Conservation (phyloP, 2,888 invertebrate genomes). For the Athetis lepigone region DNA sequence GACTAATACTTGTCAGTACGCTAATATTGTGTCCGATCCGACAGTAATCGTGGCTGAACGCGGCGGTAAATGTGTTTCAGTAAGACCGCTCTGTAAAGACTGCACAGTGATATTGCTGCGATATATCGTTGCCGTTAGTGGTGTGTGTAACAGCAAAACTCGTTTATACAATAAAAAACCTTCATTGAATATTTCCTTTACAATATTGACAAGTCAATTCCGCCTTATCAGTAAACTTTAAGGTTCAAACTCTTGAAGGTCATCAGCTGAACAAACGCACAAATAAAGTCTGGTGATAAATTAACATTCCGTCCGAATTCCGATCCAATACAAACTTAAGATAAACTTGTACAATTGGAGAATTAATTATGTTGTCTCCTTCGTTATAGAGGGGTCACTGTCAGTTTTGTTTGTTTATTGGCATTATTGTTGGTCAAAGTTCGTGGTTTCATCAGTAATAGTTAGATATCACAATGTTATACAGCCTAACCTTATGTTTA, state of each 20-base stretch:
- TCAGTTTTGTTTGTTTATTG: not conserved
- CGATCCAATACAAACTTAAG: slow-evolving; percentile 21
- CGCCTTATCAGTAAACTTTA: not conserved
- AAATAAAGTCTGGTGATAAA: slow-evolving; percentile 25
- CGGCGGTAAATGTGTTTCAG: too few species aligned
- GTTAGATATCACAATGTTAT: too few species aligned
- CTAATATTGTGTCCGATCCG: too few species aligned
- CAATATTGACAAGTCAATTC: not conserved
- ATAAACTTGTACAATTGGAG: slow-evolving; percentile 14
- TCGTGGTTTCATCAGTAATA: not conserved
- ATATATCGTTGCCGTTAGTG: too few species aligned
- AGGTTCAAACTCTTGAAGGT: not conserved
- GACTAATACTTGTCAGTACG: too few species aligned
- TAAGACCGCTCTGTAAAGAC: too few species aligned
- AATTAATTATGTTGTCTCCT: slow-evolving; percentile 8
- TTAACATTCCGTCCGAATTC: slow-evolving; percentile 1
- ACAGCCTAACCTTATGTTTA: too few species aligned
- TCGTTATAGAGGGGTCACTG: not conserved
- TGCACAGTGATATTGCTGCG: too few species aligned
- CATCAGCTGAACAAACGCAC: slow-evolving; percentile 13
- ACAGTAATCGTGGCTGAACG: too few species aligned
- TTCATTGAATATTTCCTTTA: not conserved
- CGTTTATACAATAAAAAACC: too few species aligned
- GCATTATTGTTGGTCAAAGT: not conserved
- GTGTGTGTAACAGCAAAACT: too few species aligned